A percentile compares a stretch with the other conserved stretches of the same genome.
Evolutionary conservation across 2,888 invertebrate genomes (phyloP).

Genomic region (Lucinisca nassula): DNA sequence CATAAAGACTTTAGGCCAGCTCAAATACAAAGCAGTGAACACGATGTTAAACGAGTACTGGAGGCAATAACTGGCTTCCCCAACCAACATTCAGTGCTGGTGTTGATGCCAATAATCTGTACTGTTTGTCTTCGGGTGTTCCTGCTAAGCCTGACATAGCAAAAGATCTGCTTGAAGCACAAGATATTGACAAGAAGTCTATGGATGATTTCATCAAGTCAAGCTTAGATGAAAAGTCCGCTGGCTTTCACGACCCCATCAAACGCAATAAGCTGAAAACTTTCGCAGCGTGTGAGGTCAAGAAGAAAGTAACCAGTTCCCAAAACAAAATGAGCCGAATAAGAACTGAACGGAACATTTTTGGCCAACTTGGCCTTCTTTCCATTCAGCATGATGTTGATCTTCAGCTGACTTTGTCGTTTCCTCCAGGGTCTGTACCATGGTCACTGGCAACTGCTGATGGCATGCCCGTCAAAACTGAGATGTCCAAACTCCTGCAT

Average conservation of each 20-base stretch:
- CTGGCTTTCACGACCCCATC: slow-evolving; percentile 44
- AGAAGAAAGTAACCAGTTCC: slow-evolving; percentile 19
- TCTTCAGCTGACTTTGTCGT: neutral
- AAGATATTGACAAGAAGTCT: neutral
- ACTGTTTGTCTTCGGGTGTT: slow-evolving; percentile 58
- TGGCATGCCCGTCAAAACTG: slow-evolving; percentile 21
- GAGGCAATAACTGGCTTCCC: slow-evolving; percentile 51
- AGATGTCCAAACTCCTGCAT: slow-evolving; percentile 18
- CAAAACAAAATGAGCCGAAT: slow-evolving; percentile 47
- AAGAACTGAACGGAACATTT: slow-evolving; percentile 48
- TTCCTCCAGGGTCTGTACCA: neutral
- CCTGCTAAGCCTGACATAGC: slow-evolving; percentile 37
- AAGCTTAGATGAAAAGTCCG: slow-evolving; percentile 39
- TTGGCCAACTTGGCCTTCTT: neutral
- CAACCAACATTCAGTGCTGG: slow-evolving; percentile 48
- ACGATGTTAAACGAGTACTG: slow-evolving; percentile 1
- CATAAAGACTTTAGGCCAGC: neutral
- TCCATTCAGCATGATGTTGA: neutral
- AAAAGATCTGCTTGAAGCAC: slow-evolving; percentile 33
- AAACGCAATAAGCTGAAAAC: slow-evolving; percentile 53
- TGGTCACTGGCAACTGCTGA: slow-evolving; percentile 30
- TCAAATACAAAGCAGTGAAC: neutral
- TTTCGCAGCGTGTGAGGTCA: slow-evolving; percentile 26
- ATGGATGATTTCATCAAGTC: slow-evolving; percentile 36
- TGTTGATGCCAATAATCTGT: slow-evolving; percentile 31